A percentile compares a stretch with the other conserved stretches of the same genome.
These are phyloP conservation scores for Phaetusa simplex DNA, from an alignment of 2,113 vertebrate genomes.

Conservation along the genomic window DNA sequence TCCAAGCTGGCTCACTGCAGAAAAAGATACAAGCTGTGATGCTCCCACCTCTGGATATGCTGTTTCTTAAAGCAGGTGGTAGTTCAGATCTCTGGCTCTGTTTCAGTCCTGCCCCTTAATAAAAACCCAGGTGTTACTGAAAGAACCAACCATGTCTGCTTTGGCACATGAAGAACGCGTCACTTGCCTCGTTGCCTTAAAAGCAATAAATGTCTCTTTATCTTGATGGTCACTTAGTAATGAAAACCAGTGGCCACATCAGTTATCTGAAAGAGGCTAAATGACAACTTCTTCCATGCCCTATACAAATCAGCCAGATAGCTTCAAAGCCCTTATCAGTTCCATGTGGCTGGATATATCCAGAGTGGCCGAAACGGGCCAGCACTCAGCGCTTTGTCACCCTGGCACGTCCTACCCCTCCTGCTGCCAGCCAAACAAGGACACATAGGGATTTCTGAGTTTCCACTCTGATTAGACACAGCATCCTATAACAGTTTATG, in stretches of 20 bases:
- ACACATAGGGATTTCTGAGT: neutral
- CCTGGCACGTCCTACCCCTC: neutral
- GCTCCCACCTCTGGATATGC: neutral
- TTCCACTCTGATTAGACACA: neutral
- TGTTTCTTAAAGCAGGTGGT: neutral
- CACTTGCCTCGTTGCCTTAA: neutral
- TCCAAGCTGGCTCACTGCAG: neutral
- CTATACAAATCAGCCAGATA: neutral
- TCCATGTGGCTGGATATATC: neutral
- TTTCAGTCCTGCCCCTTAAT: neutral
- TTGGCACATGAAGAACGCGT: neutral
- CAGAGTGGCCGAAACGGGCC: neutral
- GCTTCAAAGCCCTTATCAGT: neutral
- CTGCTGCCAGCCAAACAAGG: neutral
- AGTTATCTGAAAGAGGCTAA: neutral
- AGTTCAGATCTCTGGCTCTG: neutral
- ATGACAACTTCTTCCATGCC: neutral
- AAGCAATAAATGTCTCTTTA: slow-evolving; percentile 29
- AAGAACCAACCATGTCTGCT: neutral
- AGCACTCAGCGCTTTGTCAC: neutral
- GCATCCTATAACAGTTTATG: neutral
- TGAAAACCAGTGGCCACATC: neutral
- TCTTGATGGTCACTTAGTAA: slow-evolving; percentile 11
- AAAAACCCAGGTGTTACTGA: neutral
- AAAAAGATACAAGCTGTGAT: neutral